Conservation (phyloP, 2,888 invertebrate species). For the Nomada fabriciana region DNA sequence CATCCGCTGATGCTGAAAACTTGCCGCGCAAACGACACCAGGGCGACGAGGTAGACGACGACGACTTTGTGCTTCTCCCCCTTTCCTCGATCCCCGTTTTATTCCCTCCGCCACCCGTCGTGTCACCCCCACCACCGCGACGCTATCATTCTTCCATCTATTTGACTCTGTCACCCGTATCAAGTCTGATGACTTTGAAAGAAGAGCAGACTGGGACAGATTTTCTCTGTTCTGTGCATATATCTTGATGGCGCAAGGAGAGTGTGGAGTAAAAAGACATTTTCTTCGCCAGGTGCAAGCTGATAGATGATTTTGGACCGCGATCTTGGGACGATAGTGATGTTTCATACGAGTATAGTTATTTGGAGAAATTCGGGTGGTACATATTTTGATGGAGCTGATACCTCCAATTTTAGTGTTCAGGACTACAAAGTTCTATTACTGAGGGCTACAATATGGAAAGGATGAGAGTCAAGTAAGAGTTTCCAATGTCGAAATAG, state of each 20-base stretch:
- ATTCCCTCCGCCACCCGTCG: background rate
- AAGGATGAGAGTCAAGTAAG: no score
- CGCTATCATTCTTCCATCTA: conserved; percentile 60
- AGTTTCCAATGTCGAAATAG: no score
- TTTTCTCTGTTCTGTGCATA: conserved; percentile 26
- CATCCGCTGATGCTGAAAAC: conserved; percentile 71
- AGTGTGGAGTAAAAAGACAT: background rate
- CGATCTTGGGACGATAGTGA: background rate
- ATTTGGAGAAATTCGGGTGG: background rate
- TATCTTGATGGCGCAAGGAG: background rate
- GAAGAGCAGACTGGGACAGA: conserved; percentile 52
- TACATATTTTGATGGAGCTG: no score
- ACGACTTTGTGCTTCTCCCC: conserved; percentile 60
- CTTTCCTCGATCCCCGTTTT: conserved; percentile 45
- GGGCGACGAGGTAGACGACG: conserved; percentile 20
- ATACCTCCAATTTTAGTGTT: no score
- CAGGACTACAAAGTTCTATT: no score
- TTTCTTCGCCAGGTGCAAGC: background rate
- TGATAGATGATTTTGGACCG: background rate
- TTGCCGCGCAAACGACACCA: conserved; percentile 73
- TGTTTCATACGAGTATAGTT: background rate
- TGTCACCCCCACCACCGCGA: background rate
- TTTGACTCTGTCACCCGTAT: conserved; percentile 61
- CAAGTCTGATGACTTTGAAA: conserved; percentile 65
- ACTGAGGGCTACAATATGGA: no score